These are phyloP conservation scores for Agrilus biguttatus DNA, from an alignment of 2,888 invertebrate species.

Conservation along the genomic window DNA sequence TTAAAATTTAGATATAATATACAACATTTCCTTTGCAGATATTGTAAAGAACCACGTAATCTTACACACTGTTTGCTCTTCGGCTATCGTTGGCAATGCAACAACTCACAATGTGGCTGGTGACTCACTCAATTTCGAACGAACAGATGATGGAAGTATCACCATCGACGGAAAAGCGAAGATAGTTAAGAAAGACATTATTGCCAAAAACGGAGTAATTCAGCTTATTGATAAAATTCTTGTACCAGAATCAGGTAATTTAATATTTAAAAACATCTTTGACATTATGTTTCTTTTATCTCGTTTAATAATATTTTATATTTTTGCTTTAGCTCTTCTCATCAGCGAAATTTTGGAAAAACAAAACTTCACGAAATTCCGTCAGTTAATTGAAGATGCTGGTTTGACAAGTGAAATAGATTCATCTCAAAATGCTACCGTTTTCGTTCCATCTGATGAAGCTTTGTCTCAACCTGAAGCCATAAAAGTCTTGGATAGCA, in stretches of 20 bases:
- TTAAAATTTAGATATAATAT: too few relatives aligned
- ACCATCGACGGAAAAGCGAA: slow-evolving; percentile 43
- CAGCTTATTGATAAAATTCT: slow-evolving; percentile 53
- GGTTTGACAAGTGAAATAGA: slow-evolving; percentile 40
- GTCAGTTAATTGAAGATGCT: slow-evolving; percentile 37
- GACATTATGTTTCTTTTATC: not conserved
- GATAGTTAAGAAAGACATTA: slow-evolving; percentile 42
- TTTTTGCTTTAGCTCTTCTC: slow-evolving; percentile 19
- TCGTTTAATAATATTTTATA: not conserved
- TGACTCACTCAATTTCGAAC: slow-evolving; percentile 33
- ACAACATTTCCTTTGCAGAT: slow-evolving; percentile 28
- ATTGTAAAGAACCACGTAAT: slow-evolving; percentile 53
- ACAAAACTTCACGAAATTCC: slow-evolving; percentile 46
- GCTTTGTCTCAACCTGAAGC: slow-evolving; percentile 39
- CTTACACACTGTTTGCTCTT: slow-evolving; percentile 50
- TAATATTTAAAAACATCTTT: too few relatives aligned
- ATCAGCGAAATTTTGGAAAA: slow-evolving; percentile 36
- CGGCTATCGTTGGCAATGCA: slow-evolving; percentile 40
- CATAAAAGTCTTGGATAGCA: slow-evolving; percentile 25
- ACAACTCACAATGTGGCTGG: slow-evolving; percentile 37
- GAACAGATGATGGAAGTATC: slow-evolving; percentile 36
- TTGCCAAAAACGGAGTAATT: slow-evolving; percentile 60
- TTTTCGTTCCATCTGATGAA: slow-evolving; percentile 49
- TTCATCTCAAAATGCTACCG: slow-evolving; percentile 41
- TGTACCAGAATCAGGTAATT: slow-evolving; percentile 45